Evolutionary conservation across 2,113 vertebrate species (phyloP), one percentile per base, ranked within the genome.

Genomic region (Brienomyrus brachyistius): DNA sequence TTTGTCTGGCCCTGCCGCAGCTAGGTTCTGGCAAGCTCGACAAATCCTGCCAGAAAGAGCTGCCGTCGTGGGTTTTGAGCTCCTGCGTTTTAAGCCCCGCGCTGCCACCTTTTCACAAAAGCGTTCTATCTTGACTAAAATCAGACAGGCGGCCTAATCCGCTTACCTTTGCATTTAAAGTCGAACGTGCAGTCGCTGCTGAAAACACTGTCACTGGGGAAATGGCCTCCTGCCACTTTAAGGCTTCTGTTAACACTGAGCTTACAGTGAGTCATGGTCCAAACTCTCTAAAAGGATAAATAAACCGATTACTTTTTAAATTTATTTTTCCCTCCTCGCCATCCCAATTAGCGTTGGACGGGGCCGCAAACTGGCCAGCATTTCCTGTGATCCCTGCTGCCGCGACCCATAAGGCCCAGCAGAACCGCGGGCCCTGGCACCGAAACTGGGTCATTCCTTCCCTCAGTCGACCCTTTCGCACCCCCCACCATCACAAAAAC

Each of bases 401-500:
- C 35, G 6, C 40, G n/a, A 10, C 17, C 47, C 48, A 6, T 13
- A 48, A 40, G 88, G 93, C 92, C 93, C 3, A 91, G 54, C 83
- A 89, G 56, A 77, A 89, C 86, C 62, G 80, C 86, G 1, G 62
- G 91, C 87, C 88, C 10, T 92, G 91, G 89, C 90, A 77, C 89
- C 91, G 5, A 62, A 93, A 93, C 88, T 92, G 93, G 91, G 92
- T 92, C 89, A 92, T 88, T 87, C 90, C 91, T 52, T 48, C 43
- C 62, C 23, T 88, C 51, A 31, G 23, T 84, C 45, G 8, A 48
- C 82, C 45, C 82, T 48, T 48, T n/a, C 45, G 3, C 82, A 45
- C 82, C 21, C 82, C 6, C 82, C 82, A 23, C 21, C 45, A 48
- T 45, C 45, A 48, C 45, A 48, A 84, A 11, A 47, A 48, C 91